A percentile compares a stretch with the other conserved stretches of the same genome.
phyloP scores from a whole-genome alignment of 1,140 invertebrate species.

The Drosophila sturtevanti region DNA sequence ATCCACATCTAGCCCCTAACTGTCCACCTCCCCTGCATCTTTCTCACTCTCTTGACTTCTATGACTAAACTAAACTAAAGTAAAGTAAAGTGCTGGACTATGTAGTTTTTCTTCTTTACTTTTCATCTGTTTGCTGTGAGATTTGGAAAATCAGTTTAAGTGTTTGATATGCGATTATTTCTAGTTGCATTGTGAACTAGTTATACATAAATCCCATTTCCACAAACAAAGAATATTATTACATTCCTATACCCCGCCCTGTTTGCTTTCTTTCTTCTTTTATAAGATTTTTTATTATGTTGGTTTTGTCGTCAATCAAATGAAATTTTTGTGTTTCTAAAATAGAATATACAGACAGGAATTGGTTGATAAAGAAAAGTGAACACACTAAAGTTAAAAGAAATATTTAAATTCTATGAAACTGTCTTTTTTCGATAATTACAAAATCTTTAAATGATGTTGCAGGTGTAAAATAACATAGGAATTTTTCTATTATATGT shows the following conservation, averaged over 20 bases:
- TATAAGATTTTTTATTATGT: neutral
- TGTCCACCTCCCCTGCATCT: neutral
- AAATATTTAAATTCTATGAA: too few species aligned
- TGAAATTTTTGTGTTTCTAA: neutral
- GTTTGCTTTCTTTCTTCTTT: neutral
- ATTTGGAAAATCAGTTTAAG: constrained; percentile 55
- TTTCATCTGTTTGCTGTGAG: neutral
- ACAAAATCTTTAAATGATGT: too few species aligned
- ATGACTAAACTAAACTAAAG: constrained; percentile 36
- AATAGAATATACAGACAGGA: neutral
- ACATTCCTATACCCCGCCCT: neutral
- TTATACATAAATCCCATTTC: constrained; percentile 18
- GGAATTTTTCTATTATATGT: too few species aligned
- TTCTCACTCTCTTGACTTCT: constrained; percentile 35
- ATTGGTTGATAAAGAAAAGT: too few species aligned
- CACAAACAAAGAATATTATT: constrained; percentile 8
- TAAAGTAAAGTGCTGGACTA: constrained; percentile 19
- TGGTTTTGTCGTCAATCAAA: neutral
- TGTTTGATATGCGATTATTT: constrained; percentile 57
- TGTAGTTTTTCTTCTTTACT: constrained; percentile 4
- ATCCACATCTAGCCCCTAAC: constrained; percentile 1
- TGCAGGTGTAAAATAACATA: too few species aligned
- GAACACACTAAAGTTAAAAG: too few species aligned
- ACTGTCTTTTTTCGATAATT: too few species aligned
- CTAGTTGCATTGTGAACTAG: constrained; percentile 13